These are phyloP conservation scores for Pocillopora verrucosa DNA, from an alignment of 64 coral and sea anemone species.

Conservation along the genomic window DNA sequence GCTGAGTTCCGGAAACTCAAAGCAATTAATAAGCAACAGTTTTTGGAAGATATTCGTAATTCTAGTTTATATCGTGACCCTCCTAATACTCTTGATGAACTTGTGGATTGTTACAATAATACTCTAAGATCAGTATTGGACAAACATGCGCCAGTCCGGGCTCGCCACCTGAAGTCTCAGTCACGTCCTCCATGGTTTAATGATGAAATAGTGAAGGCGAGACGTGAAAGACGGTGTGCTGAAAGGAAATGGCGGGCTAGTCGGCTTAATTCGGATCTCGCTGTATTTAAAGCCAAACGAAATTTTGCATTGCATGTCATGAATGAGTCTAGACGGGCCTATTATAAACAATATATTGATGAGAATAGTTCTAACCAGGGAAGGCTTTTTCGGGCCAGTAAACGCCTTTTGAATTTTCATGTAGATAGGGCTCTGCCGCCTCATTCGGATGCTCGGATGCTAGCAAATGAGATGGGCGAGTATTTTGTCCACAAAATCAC, in stretches of 20 bases:
- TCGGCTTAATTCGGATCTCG: neutral
- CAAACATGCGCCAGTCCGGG: slow-evolving; percentile 41
- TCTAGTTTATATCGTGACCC: too few relatives aligned
- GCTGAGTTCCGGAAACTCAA: slow-evolving; percentile 31
- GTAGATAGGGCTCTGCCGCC: too few relatives aligned
- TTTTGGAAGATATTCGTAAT: too few relatives aligned
- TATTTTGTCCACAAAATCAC: too few relatives aligned
- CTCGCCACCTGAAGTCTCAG: slow-evolving; percentile 32
- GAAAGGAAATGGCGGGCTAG: too few relatives aligned
- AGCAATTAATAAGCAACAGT: too few relatives aligned
- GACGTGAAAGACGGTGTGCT: neutral
- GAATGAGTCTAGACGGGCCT: slow-evolving; percentile 23
- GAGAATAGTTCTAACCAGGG: slow-evolving; percentile 15
- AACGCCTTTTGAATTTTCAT: too few relatives aligned
- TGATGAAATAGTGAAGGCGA: slow-evolving; percentile 46
- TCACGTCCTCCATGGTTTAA: slow-evolving; percentile 60
- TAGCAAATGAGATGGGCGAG: too few relatives aligned
- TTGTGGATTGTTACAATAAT: slow-evolving; percentile 76
- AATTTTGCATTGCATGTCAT: slow-evolving; percentile 19
- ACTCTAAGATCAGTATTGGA: slow-evolving; percentile 64
- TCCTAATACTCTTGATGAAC: slow-evolving; percentile 56
- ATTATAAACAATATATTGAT: slow-evolving; percentile 15
- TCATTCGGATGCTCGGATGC: too few relatives aligned
- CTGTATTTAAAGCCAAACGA: slow-evolving; percentile 13
- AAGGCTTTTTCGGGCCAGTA: too few relatives aligned